phyloP scores from a whole-genome alignment of 2,888 invertebrate species.

The Colletes collaris region DNA sequence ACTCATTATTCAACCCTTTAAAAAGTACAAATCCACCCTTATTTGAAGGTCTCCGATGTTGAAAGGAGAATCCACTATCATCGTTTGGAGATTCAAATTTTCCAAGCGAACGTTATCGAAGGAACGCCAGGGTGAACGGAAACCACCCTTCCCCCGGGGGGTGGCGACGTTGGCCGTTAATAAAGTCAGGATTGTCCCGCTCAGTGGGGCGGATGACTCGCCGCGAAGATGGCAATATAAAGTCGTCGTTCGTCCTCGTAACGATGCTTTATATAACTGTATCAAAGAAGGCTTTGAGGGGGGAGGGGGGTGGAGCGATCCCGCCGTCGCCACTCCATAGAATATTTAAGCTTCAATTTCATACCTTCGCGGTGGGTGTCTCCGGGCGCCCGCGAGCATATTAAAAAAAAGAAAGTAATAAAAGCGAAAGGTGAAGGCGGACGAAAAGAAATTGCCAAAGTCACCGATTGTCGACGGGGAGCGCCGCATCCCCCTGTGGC shows the following conservation, averaged over 20 bases:
- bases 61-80: too few species aligned
- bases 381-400: conserved; percentile 71
- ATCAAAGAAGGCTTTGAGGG: conserved; percentile 70
- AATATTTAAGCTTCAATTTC: conserved; percentile 83
- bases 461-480: conserved; percentile 35
- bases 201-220: conserved; percentile 74
- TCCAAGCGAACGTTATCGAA: neutral
- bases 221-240: conserved; percentile 77
- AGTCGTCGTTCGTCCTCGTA: conserved; percentile 74
- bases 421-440: conserved; percentile 44
- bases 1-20: too few species aligned
- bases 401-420: conserved; percentile 73
- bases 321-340: conserved; percentile 78
- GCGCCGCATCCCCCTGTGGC: conserved; percentile 44
- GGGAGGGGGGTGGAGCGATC: conserved; percentile 35
- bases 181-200: conserved; percentile 78
- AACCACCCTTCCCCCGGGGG: conserved; percentile 28
- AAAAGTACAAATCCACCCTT: too few species aligned
- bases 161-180: conserved; percentile 69
- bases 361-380: conserved; percentile 75
- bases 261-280: conserved; percentile 81
- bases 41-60: too few species aligned
- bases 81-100: too few species aligned
- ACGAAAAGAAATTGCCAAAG: conserved; percentile 73
- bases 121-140: conserved; percentile 6